phyloP scores from a whole-genome alignment of 2,797 vertebrate species.

The Nannoperca obscura region DNA sequence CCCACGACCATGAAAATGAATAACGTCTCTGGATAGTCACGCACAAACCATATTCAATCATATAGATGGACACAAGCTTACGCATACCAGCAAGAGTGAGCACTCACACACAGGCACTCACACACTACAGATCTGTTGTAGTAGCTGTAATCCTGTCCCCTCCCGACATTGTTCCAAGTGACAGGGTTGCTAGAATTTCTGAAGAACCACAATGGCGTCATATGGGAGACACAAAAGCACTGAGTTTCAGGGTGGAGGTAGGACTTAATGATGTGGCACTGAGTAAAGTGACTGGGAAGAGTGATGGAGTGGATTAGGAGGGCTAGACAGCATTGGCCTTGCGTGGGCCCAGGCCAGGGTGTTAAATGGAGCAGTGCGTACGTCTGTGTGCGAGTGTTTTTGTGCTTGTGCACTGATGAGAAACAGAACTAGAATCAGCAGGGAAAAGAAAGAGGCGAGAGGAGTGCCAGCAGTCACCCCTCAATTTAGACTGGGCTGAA shows the following conservation, averaged over 20 bases:
- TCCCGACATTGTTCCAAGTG: slow-evolving; percentile 51
- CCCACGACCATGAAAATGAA: slow-evolving; percentile 66
- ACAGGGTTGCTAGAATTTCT: slow-evolving; percentile 61
- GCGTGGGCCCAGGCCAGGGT: neutral
- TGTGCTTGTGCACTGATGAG: slow-evolving; percentile 50
- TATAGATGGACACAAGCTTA: slow-evolving; percentile 23
- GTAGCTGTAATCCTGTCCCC: slow-evolving; percentile 34
- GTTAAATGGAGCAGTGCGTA: slow-evolving; percentile 38
- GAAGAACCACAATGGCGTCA: slow-evolving; percentile 73
- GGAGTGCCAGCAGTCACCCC: slow-evolving; percentile 1
- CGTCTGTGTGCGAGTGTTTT: slow-evolving; percentile 17
- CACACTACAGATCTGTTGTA: slow-evolving; percentile 32
- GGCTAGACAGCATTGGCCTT: slow-evolving; percentile 32
- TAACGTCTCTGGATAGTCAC: slow-evolving; percentile 57
- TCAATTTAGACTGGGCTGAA: slow-evolving; percentile 27
- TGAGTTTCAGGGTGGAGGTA: slow-evolving; percentile 49
- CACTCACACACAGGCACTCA: neutral
- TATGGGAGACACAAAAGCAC: slow-evolving; percentile 43
- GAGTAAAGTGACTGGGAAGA: slow-evolving; percentile 48
- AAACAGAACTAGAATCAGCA: slow-evolving; percentile 52
- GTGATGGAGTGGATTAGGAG: slow-evolving; percentile 41
- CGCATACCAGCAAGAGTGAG: slow-evolving; percentile 21
- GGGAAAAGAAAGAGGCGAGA: neutral
- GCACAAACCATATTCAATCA: slow-evolving; percentile 61
- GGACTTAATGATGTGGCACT: slow-evolving; percentile 59